These are phyloP conservation scores for Patiria pectinifera DNA, from an alignment of 53 echinoderm and acorn worm species.

Conservation along the genomic window DNA sequence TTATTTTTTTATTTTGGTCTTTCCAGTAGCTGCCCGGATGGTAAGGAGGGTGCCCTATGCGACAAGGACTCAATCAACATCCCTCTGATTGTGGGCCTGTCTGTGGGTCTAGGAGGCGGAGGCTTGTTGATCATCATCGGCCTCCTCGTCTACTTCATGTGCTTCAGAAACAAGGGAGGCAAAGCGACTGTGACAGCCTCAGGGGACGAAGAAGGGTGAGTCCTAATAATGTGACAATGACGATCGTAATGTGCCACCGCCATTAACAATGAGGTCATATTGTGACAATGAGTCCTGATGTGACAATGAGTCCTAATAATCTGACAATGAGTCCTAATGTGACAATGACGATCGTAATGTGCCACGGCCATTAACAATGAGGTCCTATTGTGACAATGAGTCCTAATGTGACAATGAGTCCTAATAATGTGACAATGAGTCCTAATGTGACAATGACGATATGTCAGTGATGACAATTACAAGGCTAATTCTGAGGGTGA, in stretches of 20 bases:
- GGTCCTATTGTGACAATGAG: background rate
- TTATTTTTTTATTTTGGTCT: background rate
- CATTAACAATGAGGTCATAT: no score
- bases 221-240: background rate
- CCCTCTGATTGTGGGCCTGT: conserved; percentile 38
- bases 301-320: no score
- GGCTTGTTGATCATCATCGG: background rate
- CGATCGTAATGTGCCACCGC: no score
- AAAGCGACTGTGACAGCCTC: background rate
- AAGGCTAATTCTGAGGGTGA: no score
- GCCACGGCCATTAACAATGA: no score
- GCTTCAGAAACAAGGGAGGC: background rate
- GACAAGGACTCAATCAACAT: background rate
- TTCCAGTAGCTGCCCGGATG: background rate
- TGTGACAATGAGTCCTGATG: background rate
- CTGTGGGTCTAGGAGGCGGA: conserved; percentile 26
- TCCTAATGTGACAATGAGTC: no score
- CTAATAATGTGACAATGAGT: no score
- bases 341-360: no score
- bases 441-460: background rate
- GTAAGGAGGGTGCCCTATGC: background rate
- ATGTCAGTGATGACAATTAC: no score
- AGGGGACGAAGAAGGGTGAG: background rate
- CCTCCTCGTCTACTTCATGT: background rate
- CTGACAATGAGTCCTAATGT: no score